Evolutionary conservation across 2,113 vertebrate genomes (phyloP).

Genomic region (Phasianus colchicus): DNA sequence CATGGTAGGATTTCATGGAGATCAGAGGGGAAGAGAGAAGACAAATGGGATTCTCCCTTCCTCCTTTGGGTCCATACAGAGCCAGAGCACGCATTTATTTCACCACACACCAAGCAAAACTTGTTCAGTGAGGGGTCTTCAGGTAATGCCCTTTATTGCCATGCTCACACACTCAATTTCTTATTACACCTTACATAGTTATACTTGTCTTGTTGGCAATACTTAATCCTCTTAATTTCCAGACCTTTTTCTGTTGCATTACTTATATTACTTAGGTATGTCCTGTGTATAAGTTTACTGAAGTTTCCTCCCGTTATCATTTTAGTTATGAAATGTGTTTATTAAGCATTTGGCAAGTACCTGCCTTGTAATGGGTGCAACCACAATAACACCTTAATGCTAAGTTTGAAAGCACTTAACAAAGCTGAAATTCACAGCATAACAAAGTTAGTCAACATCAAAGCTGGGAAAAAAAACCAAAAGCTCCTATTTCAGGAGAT

Average conservation of each 20-base stretch:
- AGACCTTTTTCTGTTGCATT: not conserved
- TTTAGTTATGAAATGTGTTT: not conserved
- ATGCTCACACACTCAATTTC: not conserved
- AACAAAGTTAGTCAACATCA: not conserved
- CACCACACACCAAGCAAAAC: not conserved
- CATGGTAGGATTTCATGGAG: not conserved
- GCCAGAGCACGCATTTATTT: fast-evolving
- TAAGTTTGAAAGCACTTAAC: not conserved
- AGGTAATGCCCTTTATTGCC: not conserved
- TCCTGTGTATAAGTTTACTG: fast-evolving
- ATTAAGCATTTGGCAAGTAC: not conserved
- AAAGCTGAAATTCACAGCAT: not conserved
- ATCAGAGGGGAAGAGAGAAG: not conserved
- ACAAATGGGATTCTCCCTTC: not conserved
- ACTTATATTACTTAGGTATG: not conserved
- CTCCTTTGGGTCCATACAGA: not conserved
- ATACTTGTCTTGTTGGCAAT: not conserved
- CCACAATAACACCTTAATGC: not conserved
- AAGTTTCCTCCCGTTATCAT: not conserved
- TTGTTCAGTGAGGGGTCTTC: not conserved
- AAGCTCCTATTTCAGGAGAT: not conserved
- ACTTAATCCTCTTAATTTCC: not conserved
- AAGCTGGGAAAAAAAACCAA: slow-evolving; percentile 4
- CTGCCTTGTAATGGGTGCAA: not conserved
- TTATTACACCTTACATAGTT: not conserved